phyloP scores from a whole-genome alignment of 2,888 invertebrate genomes.

The Clostera curtula region DNA sequence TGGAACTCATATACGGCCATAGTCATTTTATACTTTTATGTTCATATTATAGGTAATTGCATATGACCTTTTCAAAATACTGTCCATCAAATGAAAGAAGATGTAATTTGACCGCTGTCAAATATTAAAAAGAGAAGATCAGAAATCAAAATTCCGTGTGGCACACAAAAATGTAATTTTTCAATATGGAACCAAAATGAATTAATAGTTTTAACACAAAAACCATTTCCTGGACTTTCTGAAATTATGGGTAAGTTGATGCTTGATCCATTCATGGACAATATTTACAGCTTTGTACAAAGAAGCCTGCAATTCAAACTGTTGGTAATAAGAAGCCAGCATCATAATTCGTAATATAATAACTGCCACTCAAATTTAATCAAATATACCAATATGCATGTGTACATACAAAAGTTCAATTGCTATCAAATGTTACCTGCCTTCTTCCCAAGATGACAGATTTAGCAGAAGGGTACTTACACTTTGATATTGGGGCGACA shows the following conservation, averaged over 20 bases:
- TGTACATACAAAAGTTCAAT: constrained; percentile 57
- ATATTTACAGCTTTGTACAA: constrained; percentile 62
- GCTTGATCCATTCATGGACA: no score
- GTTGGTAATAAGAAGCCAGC: constrained; percentile 39
- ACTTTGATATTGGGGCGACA: no score
- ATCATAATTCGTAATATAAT: constrained; percentile 28
- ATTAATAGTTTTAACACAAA: constrained; percentile 15
- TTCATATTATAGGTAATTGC: no score
- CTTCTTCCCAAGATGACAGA: constrained; percentile 11
- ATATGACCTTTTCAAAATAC: not conserved
- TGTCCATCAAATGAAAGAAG: constrained; percentile 3
- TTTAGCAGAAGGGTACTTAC: no score
- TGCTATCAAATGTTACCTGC: constrained; percentile 16
- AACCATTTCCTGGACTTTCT: constrained; percentile 10
- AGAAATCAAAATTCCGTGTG: constrained; percentile 42
- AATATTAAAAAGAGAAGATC: constrained; percentile 58
- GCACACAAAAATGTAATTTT: constrained; percentile 28
- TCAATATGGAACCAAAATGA: constrained; percentile 19
- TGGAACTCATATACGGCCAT: no score
- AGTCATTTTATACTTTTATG: no score
- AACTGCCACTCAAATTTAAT: constrained; percentile 42
- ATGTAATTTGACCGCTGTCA: constrained; percentile 32
- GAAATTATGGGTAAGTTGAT: constrained; percentile 53
- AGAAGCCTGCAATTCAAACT: constrained; percentile 42
- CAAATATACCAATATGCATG: constrained; percentile 15